A percentile compares a stretch with the other conserved stretches of the same genome.
Evolutionary conservation across 2,113 vertebrate species (phyloP).

Genomic region (Lipotes vexillifer): DNA sequence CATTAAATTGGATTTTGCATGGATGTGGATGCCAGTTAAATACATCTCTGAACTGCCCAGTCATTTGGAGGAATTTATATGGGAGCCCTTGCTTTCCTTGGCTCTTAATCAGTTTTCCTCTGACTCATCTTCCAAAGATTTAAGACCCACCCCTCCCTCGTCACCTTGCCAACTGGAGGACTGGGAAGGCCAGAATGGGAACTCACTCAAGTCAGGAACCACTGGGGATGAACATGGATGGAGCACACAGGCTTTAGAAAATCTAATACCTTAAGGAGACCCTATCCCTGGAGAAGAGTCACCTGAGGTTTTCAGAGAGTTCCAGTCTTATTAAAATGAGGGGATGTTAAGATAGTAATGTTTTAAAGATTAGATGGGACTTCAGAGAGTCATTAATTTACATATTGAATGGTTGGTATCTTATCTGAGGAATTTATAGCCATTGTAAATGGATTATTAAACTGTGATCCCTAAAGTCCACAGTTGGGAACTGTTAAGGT

Average conservation of each 20-base stretch:
- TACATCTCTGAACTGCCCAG: not conserved
- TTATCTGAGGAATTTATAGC: constrained; percentile 4
- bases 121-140: not conserved
- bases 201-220: not conserved
- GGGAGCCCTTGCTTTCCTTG: not conserved
- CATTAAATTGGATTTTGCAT: not conserved
- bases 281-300: not conserved
- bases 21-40: not conserved
- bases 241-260: not conserved
- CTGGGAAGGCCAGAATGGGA: not conserved
- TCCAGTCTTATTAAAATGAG: not conserved
- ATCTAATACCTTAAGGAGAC: not conserved
- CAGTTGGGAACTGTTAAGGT: not conserved
- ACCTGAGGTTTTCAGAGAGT: not conserved
- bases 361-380: not conserved
- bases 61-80: not conserved
- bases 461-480: not conserved
- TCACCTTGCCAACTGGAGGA: not conserved
- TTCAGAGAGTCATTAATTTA: not conserved
- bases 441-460: not conserved
- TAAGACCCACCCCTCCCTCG: accelerated
- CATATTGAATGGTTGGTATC: not conserved
- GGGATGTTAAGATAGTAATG: not conserved
- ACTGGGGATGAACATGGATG: not conserved
- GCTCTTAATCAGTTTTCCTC: not conserved